Evolutionary conservation across 2,113 vertebrate species (phyloP).

Genomic region (Himantopus leucocephalus): DNA sequence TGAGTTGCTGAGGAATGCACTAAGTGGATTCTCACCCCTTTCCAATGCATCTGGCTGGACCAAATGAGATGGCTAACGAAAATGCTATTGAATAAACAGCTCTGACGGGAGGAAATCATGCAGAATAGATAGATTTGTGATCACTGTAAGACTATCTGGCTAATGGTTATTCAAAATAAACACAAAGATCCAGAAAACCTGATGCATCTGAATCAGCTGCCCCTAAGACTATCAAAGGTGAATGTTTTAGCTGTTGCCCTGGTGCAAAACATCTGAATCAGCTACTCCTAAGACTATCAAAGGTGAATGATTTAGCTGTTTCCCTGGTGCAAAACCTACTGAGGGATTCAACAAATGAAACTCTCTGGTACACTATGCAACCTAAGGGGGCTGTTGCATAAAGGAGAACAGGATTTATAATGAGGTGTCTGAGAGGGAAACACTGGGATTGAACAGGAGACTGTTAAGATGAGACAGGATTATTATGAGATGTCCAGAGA

Average conservation of each 20-base stretch:
- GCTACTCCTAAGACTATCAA: background rate
- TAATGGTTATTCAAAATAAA: constrained; percentile 5
- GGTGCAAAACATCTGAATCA: background rate
- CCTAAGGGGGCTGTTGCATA: background rate
- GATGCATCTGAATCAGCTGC: background rate
- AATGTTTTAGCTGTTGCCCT: background rate
- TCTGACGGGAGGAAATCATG: background rate
- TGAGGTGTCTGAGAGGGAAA: background rate
- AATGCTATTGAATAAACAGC: background rate
- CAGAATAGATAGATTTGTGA: background rate
- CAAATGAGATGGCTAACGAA: background rate
- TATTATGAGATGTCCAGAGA: background rate
- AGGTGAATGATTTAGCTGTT: background rate
- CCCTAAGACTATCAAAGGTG: background rate
- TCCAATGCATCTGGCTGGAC: background rate
- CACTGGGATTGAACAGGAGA: background rate
- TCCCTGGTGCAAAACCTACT: background rate
- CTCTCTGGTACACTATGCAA: background rate
- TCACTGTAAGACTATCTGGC: background rate
- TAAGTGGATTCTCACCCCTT: background rate
- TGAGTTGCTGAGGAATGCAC: background rate
- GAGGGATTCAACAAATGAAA: background rate
- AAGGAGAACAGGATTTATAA: background rate
- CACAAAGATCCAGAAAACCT: background rate
- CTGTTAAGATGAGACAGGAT: background rate